A percentile compares a stretch with the other conserved stretches of the same genome.
Evolutionary conservation across 2,113 vertebrate genomes (phyloP).

Genomic region (Tringa solitaria): DNA sequence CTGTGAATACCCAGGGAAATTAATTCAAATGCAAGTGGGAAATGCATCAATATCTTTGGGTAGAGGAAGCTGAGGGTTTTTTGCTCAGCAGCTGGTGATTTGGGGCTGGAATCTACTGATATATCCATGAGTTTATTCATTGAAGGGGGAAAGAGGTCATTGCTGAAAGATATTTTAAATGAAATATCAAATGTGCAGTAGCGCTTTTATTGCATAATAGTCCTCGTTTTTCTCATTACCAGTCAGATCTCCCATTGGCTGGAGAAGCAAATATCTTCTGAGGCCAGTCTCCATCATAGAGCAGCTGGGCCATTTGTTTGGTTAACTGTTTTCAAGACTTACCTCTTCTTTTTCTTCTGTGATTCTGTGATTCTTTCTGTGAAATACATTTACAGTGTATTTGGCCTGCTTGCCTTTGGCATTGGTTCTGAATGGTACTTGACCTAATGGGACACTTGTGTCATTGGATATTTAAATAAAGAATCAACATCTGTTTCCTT

Average conservation of each 20-base stretch:
- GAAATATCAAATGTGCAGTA: not conserved
- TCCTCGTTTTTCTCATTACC: not conserved
- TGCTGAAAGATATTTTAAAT: not conserved
- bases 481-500: not conserved
- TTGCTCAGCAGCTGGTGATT: not conserved
- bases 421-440: not conserved
- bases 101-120: not conserved
- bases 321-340: not conserved
- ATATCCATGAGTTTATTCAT: not conserved
- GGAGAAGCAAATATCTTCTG: not conserved
- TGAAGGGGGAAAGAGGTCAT: not conserved
- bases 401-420: not conserved
- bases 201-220: not conserved
- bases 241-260: not conserved
- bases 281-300: not conserved
- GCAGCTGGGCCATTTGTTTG: not conserved
- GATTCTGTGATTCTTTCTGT: too few relatives aligned
- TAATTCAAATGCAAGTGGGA: not conserved
- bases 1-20: not conserved
- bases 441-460: not conserved
- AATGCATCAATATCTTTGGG: not conserved
- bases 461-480: not conserved
- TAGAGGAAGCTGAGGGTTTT: not conserved
- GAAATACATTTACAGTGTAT: not conserved
- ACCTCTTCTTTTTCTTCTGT: not conserved